These are phyloP conservation scores for Apostichopus leukothele DNA, from an alignment of 53 echinoderm and acorn worm genomes.

Conservation along the genomic window DNA sequence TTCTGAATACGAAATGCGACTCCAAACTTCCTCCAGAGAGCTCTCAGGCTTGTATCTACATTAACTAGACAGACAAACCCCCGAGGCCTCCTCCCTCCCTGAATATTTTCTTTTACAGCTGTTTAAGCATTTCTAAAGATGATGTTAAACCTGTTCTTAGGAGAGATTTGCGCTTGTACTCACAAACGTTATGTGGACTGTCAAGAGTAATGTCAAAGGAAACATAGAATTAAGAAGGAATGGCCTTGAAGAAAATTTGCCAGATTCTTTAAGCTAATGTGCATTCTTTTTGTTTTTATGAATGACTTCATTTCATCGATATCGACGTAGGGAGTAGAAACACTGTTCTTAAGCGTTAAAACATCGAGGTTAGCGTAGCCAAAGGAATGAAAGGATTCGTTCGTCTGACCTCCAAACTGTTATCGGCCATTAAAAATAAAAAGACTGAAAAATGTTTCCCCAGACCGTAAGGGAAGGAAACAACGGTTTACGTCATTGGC, in stretches of 20 bases:
- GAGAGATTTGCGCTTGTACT: background rate
- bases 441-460: background rate
- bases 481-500: background rate
- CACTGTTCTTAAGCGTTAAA: background rate
- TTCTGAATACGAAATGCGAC: background rate
- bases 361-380: background rate
- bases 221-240: background rate
- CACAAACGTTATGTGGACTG: background rate
- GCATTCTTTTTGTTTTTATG: background rate
- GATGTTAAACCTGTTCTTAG: background rate
- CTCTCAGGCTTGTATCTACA: constrained; percentile 6
- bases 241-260: background rate
- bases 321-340: background rate
- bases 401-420: too few species aligned
- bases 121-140: background rate
- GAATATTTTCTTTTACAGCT: background rate
- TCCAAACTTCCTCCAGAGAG: background rate
- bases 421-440: background rate
- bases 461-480: background rate
- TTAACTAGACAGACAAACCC: background rate
- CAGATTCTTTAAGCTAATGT: background rate
- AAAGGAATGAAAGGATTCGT: too few species aligned
- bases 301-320: background rate
- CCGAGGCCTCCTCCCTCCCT: background rate
- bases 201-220: background rate